Evolutionary conservation across 2,888 invertebrate genomes (phyloP).

Genomic region (Eurytoma californica): DNA sequence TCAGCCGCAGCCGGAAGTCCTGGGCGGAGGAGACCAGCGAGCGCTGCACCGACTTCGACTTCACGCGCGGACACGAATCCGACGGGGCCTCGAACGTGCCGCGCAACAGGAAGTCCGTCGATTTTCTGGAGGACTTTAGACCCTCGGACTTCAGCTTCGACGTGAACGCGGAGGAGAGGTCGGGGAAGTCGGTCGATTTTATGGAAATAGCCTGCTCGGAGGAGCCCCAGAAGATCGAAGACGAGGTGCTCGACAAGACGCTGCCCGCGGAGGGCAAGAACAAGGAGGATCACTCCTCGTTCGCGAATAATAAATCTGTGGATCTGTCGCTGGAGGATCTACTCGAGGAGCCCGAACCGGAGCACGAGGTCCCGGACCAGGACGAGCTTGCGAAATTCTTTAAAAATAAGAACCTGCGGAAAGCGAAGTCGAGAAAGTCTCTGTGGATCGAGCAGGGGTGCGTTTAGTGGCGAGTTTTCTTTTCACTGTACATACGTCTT

Average conservation of each 20-base stretch:
- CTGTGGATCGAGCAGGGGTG: not conserved
- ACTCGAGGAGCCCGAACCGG: not conserved
- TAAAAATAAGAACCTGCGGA: not conserved
- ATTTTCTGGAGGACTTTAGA: slow-evolving; percentile 9
- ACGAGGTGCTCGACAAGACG: not conserved
- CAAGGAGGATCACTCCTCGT: not conserved
- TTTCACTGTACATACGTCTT: too few relatives aligned
- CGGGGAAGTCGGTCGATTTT: not conserved
- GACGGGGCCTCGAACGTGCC: not conserved
- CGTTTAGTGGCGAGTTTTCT: not conserved
- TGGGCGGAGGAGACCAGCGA: slow-evolving; percentile 81
- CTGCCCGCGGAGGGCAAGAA: not conserved
- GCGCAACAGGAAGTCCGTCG: slow-evolving; percentile 14
- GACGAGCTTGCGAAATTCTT: not conserved
- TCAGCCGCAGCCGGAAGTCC: slow-evolving; percentile 76
- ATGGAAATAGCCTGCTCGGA: not conserved
- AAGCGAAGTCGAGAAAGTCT: not conserved
- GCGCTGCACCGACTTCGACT: slow-evolving; percentile 24
- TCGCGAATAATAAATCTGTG: slow-evolving; percentile 5
- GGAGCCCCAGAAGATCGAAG: not conserved
- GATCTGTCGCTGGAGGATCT: slow-evolving; percentile 6
- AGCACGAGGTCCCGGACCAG: not conserved
- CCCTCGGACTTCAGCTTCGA: not conserved
- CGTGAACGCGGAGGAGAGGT: not conserved
- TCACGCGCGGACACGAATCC: slow-evolving; percentile 11